Evolutionary conservation across 2,113 vertebrate genomes (phyloP).

Genomic region (Phainopepla nitens): DNA sequence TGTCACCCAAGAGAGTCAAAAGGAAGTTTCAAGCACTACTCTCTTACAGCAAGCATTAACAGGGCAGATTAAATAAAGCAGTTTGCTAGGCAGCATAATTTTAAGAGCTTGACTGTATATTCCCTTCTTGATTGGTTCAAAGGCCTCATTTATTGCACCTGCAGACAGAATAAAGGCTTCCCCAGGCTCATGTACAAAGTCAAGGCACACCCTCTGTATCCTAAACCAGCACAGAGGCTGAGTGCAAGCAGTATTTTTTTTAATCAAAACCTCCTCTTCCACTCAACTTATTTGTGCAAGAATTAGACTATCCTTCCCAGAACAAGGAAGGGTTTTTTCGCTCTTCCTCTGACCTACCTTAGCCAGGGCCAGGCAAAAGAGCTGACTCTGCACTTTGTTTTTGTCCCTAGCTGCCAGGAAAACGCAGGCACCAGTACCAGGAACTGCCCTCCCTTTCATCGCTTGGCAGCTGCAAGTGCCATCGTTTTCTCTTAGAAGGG

Average conservation of each 20-base stretch:
- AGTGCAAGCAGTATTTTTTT: background rate
- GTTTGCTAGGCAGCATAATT: background rate
- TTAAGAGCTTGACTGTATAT: background rate
- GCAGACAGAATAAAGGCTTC: background rate
- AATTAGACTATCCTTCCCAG: background rate
- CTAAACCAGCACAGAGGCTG: background rate
- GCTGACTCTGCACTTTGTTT: accelerated
- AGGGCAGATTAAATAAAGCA: background rate
- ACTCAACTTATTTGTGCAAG: background rate
- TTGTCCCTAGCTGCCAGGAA: background rate
- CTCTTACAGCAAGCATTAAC: background rate
- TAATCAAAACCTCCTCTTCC: background rate
- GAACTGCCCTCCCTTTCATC: background rate
- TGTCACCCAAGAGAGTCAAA: background rate
- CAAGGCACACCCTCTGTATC: background rate
- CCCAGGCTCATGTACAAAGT: background rate
- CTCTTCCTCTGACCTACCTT: background rate
- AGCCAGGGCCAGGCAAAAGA: background rate
- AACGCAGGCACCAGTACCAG: background rate
- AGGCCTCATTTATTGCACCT: background rate
- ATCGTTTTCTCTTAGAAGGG: background rate
- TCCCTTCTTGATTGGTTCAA: background rate
- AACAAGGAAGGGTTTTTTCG: background rate
- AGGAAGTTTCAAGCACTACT: background rate
- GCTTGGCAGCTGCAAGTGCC: background rate